phyloP scores from a whole-genome alignment of 2,113 vertebrate genomes.

The Tachycineta bicolor region DNA sequence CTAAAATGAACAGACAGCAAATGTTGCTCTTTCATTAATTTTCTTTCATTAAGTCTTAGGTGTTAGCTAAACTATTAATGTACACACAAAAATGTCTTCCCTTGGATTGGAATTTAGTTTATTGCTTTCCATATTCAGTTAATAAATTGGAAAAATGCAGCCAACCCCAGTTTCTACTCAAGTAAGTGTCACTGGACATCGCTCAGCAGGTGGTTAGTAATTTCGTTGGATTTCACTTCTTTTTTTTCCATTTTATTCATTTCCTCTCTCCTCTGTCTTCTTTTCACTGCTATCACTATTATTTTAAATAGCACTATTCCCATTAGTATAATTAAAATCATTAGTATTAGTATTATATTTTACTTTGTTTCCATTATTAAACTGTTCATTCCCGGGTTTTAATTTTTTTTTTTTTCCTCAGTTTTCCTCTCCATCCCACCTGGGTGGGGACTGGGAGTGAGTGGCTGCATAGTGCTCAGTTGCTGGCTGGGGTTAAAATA shows the following conservation, averaged over 20 bases:
- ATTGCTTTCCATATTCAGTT: not conserved
- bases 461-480: not conserved
- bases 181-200: not conserved
- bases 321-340: not conserved
- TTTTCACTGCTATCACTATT: not conserved
- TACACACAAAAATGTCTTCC: not conserved
- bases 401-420: not conserved
- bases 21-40: not conserved
- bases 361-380: not conserved
- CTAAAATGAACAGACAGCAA: not conserved
- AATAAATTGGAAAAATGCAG: not conserved
- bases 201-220: accelerated
- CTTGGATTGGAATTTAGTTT: not conserved
- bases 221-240: not conserved
- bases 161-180: not conserved
- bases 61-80: not conserved
- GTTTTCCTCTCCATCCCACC: not conserved
- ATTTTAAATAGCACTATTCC: not conserved
- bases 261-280: not conserved
- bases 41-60: not conserved
- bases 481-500: not conserved
- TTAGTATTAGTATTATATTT: not conserved
- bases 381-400: not conserved
- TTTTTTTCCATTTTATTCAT: not conserved
- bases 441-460: not conserved